Conservation (phyloP, 2,797 vertebrate genomes). For the Lacerta viridis region DNA sequence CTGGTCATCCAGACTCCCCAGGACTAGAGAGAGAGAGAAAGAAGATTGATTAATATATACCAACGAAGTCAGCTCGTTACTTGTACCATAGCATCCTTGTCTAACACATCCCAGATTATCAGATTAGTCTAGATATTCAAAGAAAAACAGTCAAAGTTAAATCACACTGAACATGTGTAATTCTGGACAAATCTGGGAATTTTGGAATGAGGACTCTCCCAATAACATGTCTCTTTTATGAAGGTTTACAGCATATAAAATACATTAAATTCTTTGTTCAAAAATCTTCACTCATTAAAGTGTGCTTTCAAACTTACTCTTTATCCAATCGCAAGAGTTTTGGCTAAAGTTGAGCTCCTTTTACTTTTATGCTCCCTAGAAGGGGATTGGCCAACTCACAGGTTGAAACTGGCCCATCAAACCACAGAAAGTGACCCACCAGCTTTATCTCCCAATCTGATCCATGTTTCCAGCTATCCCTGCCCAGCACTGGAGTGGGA, state of each 20-base stretch:
- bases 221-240: constrained; percentile 28
- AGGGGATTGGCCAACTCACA: too few species aligned
- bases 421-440: too few species aligned
- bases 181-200: constrained; percentile 5
- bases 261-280: constrained; percentile 29
- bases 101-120: not conserved
- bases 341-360: not conserved
- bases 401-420: not conserved
- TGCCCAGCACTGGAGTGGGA: too few species aligned
- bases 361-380: not conserved
- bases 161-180: not conserved
- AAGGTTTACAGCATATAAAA: constrained; percentile 20
- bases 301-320: constrained; percentile 25
- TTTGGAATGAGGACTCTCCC: not conserved
- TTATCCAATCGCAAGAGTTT: not conserved
- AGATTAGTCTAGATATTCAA: not conserved
- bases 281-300: not conserved
- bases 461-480: too few species aligned
- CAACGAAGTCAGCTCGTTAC: not conserved
- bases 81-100: not conserved
- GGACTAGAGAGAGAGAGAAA: constrained; percentile 72
- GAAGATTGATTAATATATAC: not conserved
- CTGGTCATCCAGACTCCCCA: constrained; percentile 82
- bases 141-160: not conserved
- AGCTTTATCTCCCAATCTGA: too few species aligned